Base-by-base conservation (phyloP, 2,113 vertebrate genomes). In the Xiphophorus couchianus region DNA sequence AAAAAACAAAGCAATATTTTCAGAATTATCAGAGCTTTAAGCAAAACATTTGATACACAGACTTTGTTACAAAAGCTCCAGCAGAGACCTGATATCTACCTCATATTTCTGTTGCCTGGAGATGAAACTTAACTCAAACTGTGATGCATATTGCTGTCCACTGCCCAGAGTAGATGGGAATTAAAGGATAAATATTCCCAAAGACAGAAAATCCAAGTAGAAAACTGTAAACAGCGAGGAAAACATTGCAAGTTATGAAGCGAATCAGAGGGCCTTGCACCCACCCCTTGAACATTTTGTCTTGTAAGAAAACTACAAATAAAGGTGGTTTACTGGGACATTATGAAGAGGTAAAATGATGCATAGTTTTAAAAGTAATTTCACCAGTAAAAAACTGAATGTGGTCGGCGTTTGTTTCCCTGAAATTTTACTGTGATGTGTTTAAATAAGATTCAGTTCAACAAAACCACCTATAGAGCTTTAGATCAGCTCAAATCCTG, bases 31-130 rank as follows among this genome's bases (percentile, higher is more conserved):
- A 66, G 17, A 3, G 6, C 83, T 64, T 35, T 60, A 71, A 82
- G 78, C 48, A 71, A 77, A 87, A 73, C 62, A 42, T 79, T 61
- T 75, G 71, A 76, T 64, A 77, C 72, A 60, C 22, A 51, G 74
- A 66, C 81, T 75, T 74, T 61, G 30, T 31, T 37, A 4, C 39
- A 27, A 60, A 82, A 74, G 77, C 73, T 83, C 71, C 67, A 73
- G 68, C 42, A 80, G 84, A 69, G 58, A 75, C 68, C 37, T 2
- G 0, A 73, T 77, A 82, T 78, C 80, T 66, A 80, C 60, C 62
- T 88, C 73, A 84, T 88, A 88, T 89, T 69, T 61, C 62, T 89
- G 62, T 81, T 83, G 84, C 91, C 85, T 77, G 69, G 62, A 73
- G 90, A 77, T 76, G 78, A 80, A 60, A 77, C 12, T 51, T 84